Evolutionary conservation across 2,797 vertebrate genomes (phyloP).

Genomic region (Sternarchorhynchus goeldii): DNA sequence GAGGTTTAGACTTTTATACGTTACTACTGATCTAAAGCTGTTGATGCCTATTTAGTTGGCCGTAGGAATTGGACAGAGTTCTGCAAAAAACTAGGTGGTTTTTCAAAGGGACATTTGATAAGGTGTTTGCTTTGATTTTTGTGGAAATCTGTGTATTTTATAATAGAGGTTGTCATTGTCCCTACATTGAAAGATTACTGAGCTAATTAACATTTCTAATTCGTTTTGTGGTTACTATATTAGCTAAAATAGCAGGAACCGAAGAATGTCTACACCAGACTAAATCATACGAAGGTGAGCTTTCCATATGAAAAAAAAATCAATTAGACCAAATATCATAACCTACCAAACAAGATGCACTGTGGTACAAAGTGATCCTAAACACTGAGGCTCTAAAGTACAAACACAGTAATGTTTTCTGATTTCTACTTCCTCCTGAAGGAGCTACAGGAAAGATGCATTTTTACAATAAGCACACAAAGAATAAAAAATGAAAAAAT

Average conservation of each 20-base stretch:
- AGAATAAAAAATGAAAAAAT: neutral
- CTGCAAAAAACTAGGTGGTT: neutral
- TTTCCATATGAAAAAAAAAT: neutral
- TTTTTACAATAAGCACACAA: slow-evolving; percentile 20
- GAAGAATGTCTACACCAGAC: neutral
- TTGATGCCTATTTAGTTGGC: neutral
- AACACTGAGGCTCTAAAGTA: neutral
- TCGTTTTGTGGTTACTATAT: neutral
- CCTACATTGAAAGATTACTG: neutral
- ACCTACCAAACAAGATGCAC: neutral
- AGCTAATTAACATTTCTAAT: neutral
- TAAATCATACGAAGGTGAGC: neutral
- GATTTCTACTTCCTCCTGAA: neutral
- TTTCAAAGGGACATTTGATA: neutral
- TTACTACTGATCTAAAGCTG: slow-evolving; percentile 28
- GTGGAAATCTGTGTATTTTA: neutral
- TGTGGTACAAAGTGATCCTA: neutral
- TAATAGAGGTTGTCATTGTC: neutral
- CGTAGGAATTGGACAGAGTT: neutral
- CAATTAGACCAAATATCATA: neutral
- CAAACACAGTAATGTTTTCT: neutral
- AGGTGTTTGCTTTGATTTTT: neutral
- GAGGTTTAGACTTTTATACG: neutral
- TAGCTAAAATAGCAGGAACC: neutral
- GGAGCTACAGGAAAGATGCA: neutral